Percentiles rank a stretch among this genome's conserved stretches.
phyloP scores from a whole-genome alignment of 2,888 invertebrate genomes.

The Cyclophora punctaria region DNA sequence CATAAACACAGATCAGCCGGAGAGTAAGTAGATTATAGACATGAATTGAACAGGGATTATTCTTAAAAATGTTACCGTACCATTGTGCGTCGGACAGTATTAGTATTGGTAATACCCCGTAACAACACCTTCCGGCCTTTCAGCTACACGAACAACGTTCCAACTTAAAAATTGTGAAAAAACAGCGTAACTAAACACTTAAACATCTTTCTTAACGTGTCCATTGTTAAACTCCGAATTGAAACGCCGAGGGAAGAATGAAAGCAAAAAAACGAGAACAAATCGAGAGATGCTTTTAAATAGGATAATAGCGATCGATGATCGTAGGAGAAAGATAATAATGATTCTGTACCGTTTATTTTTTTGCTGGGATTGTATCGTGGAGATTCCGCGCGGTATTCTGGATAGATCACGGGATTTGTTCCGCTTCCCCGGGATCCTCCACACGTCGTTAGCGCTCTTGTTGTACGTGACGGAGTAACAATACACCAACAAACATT shows the following conservation, averaged over 20 bases:
- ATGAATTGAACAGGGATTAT: slow-evolving; percentile 31
- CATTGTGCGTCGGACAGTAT: slow-evolving; percentile 46
- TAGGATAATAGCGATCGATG: slow-evolving; percentile 74
- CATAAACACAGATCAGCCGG: slow-evolving; percentile 26
- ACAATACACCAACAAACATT: slow-evolving; percentile 56
- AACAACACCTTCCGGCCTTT: slow-evolving; percentile 73
- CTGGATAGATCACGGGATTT: slow-evolving; percentile 58
- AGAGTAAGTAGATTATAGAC: slow-evolving; percentile 16
- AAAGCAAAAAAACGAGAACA: slow-evolving; percentile 62
- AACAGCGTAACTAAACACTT: slow-evolving; percentile 73
- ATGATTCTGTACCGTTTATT: slow-evolving; percentile 61
- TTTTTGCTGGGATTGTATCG: slow-evolving; percentile 52
- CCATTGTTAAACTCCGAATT: slow-evolving; percentile 66
- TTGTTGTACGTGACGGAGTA: slow-evolving; percentile 60
- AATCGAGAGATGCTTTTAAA: slow-evolving; percentile 73
- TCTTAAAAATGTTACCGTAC: slow-evolving; percentile 26
- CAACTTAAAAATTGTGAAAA: slow-evolving; percentile 72
- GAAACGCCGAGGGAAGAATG: slow-evolving; percentile 65
- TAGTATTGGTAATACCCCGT: slow-evolving; percentile 63
- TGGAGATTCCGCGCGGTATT: slow-evolving; percentile 58
- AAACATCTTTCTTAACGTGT: slow-evolving; percentile 72
- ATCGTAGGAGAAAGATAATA: slow-evolving; percentile 71
- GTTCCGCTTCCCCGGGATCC: slow-evolving; percentile 70
- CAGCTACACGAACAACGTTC: slow-evolving; percentile 63
- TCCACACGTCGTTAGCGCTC: slow-evolving; percentile 70